Evolutionary conservation across 2,888 invertebrate genomes (phyloP).

Genomic region (Heteromyza rotundicornis): DNA sequence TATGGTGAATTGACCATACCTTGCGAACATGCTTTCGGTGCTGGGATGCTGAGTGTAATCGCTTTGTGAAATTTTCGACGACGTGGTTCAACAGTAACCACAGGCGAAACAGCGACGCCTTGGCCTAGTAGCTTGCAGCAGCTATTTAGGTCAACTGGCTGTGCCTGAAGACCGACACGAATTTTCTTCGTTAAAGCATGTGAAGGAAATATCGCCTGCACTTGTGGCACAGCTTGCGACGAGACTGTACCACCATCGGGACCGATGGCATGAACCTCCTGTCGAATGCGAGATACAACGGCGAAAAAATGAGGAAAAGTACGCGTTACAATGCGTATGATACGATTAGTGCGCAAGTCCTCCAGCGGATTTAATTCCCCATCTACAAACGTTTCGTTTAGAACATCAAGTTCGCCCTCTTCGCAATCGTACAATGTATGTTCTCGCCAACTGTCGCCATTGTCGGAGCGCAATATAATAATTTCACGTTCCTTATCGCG

Average conservation of each 20-base stretch:
- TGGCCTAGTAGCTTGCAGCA: constrained; percentile 90
- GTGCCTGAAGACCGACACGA: constrained; percentile 96
- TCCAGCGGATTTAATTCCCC: constrained; percentile 69
- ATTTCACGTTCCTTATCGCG: constrained; percentile 95
- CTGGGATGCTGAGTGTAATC: constrained; percentile 95
- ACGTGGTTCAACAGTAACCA: constrained; percentile 97
- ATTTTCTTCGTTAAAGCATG: constrained; percentile 99
- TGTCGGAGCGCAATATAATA: constrained; percentile 93
- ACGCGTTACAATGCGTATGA: constrained; percentile 91
- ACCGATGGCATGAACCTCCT: constrained; percentile 96
- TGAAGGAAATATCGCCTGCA: constrained; percentile 85
- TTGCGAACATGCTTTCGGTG: constrained; percentile 70
- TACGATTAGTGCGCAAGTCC: constrained; percentile 86
- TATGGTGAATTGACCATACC: constrained; percentile 87
- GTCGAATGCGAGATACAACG: constrained; percentile 90
- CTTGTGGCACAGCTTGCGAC: constrained; percentile 90
- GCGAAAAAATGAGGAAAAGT: constrained; percentile 99
- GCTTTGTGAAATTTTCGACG: constrained; percentile 98
- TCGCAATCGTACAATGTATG: constrained; percentile 86
- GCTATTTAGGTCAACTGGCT: constrained; percentile 86
- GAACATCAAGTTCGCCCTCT: constrained; percentile 87
- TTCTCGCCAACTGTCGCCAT: constrained; percentile 98
- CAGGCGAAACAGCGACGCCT: constrained; percentile 95
- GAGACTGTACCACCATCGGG: constrained; percentile 97
- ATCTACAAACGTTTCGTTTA: constrained; percentile 79